Percentiles rank a stretch among this genome's conserved stretches.
Evolutionary conservation across 2,113 vertebrate species (phyloP).

Genomic region (Melospiza georgiana): DNA sequence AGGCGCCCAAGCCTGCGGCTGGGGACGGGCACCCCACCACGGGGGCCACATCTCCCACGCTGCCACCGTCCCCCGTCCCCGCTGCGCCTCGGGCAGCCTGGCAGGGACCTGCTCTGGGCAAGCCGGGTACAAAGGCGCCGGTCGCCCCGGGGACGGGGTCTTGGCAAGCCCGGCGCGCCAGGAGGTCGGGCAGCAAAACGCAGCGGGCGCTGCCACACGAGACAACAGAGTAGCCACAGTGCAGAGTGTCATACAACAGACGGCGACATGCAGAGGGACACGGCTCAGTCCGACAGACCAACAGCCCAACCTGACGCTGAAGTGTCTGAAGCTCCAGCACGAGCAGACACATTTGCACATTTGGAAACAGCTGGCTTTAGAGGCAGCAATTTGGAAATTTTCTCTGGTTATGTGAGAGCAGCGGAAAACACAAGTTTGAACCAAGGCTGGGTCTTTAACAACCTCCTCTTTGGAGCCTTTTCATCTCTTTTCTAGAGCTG

Average conservation of each 20-base stretch:
- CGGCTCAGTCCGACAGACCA: conserved; percentile 60
- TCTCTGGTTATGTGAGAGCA: conserved; percentile 45
- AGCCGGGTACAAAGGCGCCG: neutral
- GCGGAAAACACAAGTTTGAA: neutral
- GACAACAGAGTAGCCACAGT: conserved; percentile 68
- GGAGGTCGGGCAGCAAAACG: conserved; percentile 33
- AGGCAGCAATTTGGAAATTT: conserved; percentile 19
- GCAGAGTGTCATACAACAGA: conserved; percentile 62
- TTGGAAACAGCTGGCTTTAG: conserved; percentile 44
- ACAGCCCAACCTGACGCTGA: conserved; percentile 52
- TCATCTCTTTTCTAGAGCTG: neutral
- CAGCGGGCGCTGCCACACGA: conserved; percentile 33
- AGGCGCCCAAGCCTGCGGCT: neutral
- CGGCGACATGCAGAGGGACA: conserved; percentile 65
- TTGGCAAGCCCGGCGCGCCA: neutral
- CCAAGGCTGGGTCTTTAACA: conserved; percentile 35
- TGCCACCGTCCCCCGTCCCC: neutral
- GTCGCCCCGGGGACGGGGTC: neutral
- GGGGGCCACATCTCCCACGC: neutral
- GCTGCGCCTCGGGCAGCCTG: neutral
- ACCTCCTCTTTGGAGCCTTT: conserved; percentile 23
- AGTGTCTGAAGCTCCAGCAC: conserved; percentile 41
- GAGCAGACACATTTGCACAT: conserved; percentile 45
- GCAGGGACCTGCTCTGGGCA: neutral
- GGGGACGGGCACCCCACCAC: neutral